These are phyloP conservation scores for Prenolepis imparis DNA, from an alignment of 2,888 invertebrate genomes.

Conservation along the genomic window DNA sequence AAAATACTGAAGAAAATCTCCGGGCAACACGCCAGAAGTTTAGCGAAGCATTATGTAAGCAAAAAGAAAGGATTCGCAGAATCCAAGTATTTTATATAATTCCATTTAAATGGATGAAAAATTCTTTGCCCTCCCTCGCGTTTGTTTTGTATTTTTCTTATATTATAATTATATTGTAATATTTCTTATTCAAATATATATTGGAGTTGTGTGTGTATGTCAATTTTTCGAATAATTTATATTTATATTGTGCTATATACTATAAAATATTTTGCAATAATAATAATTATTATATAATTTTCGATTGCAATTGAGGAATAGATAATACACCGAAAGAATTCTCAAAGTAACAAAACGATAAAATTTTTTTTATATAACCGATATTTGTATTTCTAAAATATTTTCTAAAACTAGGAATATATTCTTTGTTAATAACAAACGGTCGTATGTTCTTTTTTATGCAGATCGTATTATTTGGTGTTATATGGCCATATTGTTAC, in stretches of 20 bases:
- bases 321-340: not conserved
- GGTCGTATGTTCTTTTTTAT: too few species aligned
- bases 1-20: constrained; percentile 26
- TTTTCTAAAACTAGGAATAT: too few species aligned
- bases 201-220: not conserved
- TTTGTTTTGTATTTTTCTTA: not conserved
- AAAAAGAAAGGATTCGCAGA: not conserved
- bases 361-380: too few species aligned
- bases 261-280: not conserved
- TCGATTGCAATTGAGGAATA: not conserved
- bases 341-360: too few species aligned
- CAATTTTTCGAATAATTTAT: not conserved
- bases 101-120: not conserved
- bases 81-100: not conserved
- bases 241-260: not conserved
- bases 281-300: constrained; percentile 20
- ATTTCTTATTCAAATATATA: too few species aligned
- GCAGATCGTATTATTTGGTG: too few species aligned
- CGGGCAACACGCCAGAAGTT: not conserved
- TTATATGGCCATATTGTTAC: too few species aligned
- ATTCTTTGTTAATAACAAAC: too few species aligned
- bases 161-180: not conserved
- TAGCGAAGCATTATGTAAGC: constrained; percentile 13
- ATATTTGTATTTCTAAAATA: too few species aligned
- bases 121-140: not conserved